phyloP scores from a whole-genome alignment of 2,113 vertebrate genomes.

The Pachypanchax playfairii region DNA sequence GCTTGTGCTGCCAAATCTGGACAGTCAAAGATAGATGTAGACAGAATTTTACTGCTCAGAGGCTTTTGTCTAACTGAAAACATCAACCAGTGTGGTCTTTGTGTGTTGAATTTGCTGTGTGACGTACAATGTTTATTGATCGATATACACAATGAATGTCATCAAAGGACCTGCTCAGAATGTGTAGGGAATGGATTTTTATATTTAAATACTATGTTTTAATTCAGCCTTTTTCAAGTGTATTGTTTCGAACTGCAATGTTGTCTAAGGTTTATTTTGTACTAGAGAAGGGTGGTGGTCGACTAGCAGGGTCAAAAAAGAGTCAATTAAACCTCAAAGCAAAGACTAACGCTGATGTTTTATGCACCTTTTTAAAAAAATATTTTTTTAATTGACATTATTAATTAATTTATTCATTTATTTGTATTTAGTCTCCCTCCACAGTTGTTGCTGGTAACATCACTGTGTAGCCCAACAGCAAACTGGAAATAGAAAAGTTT shows the following conservation, averaged over 20 bases:
- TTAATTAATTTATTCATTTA: no score
- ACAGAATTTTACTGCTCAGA: background rate
- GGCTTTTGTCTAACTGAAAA: background rate
- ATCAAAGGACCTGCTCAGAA: background rate
- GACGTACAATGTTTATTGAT: slow-evolving; percentile 54
- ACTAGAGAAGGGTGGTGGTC: slow-evolving; percentile 6
- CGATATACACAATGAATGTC: slow-evolving; percentile 19
- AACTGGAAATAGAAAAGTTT: no score
- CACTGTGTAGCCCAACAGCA: no score
- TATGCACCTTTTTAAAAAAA: background rate
- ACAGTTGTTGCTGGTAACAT: background rate
- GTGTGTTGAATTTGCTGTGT: slow-evolving; percentile 13
- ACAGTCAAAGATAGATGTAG: background rate
- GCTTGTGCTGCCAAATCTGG: background rate
- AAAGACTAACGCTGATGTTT: background rate
- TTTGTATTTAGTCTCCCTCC: no score
- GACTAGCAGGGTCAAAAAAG: background rate
- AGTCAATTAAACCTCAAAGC: slow-evolving; percentile 14
- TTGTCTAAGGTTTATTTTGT: slow-evolving; percentile 8
- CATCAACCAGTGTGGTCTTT: slow-evolving; percentile 24
- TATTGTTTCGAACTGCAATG: slow-evolving; percentile 1
- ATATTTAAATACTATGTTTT: slow-evolving; percentile 27
- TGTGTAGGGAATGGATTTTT: slow-evolving; percentile 47
- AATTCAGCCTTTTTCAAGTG: slow-evolving; percentile 14
- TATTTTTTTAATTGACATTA: no score